A percentile compares a stretch with the other conserved stretches of the same genome.
Evolutionary conservation across 2,797 vertebrate species (phyloP).

Genomic region (Paramormyrops hopkinsi): DNA sequence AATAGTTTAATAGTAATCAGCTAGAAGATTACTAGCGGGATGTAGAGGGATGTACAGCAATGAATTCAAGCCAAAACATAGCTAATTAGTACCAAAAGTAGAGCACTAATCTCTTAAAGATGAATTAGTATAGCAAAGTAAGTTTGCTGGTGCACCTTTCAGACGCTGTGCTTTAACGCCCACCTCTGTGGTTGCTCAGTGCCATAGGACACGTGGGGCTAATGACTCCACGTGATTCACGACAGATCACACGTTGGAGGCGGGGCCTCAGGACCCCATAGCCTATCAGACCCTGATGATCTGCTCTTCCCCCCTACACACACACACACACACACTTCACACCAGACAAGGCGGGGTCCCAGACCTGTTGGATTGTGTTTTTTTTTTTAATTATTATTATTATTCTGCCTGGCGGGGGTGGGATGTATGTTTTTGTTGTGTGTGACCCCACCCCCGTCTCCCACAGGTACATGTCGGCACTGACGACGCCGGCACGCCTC

Average conservation of each 20-base stretch:
- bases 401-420: not conserved
- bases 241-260: not conserved
- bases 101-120: not conserved
- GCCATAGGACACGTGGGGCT: conserved; percentile 2
- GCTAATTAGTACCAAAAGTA: not conserved
- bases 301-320: not conserved
- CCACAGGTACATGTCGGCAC: conserved; percentile 86
- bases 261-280: not conserved
- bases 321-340: not conserved
- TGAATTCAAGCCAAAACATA: not conserved
- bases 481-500: conserved; percentile 91
- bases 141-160: conserved; percentile 20
- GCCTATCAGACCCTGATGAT: not conserved
- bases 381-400: not conserved
- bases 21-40: not conserved
- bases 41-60: not conserved
- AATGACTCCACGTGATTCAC: not conserved
- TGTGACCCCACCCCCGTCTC: not conserved
- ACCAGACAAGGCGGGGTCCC: not conserved
- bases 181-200: conserved; percentile 11
- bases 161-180: conserved; percentile 14
- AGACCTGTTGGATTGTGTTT: not conserved
- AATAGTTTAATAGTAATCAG: no score
- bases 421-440: not conserved
- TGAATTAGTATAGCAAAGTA: not conserved